These are phyloP conservation scores for Thamnophis elegans DNA, from an alignment of 2,797 vertebrate genomes.

Conservation along the genomic window DNA sequence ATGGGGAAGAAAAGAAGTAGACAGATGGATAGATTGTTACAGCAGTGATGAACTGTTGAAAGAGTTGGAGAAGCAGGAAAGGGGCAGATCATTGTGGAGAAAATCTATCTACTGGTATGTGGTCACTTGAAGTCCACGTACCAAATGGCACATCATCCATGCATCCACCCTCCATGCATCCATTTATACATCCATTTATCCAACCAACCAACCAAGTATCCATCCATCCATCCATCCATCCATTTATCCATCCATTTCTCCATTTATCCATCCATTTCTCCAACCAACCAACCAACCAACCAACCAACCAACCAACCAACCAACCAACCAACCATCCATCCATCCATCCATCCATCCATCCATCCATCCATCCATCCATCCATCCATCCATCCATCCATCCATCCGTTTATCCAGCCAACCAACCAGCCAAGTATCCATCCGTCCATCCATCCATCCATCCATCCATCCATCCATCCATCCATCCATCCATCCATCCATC, in stretches of 20 bases:
- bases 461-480: not conserved
- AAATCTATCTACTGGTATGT: not conserved
- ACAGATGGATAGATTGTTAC: not conserved
- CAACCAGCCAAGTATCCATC: no score
- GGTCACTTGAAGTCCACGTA: not conserved
- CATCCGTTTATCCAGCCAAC: no score
- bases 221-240: not conserved
- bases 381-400: not conserved
- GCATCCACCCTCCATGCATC: not conserved
- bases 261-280: not conserved
- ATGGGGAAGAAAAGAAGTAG: not conserved
- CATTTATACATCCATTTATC: not conserved
- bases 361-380: no score
- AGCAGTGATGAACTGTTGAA: not conserved
- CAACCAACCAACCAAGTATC: not conserved
- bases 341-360: no score
- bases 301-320: not conserved
- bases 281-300: not conserved
- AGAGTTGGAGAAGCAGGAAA: not conserved
- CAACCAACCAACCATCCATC: not conserved
- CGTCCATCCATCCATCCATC: not conserved
- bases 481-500: not conserved
- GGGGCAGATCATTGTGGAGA: not conserved
- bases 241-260: not conserved
- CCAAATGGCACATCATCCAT: not conserved